Percentiles rank a stretch among this genome's conserved stretches.
Evolutionary conservation across 2,888 invertebrate species (phyloP).

Genomic region (Anorthoa munda): DNA sequence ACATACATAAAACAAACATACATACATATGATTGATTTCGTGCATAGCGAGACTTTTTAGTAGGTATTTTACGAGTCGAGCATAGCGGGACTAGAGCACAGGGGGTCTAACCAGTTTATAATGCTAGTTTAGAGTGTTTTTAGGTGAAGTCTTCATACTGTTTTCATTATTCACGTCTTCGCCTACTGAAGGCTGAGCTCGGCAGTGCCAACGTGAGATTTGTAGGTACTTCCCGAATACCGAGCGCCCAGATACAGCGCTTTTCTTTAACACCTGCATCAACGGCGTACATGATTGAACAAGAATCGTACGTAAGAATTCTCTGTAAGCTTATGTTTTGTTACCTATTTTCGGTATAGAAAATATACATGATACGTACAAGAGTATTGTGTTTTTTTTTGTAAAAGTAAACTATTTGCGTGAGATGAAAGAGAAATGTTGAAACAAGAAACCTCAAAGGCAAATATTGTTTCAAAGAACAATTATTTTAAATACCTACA

Average conservation of each 20-base stretch:
- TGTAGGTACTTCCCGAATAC: constrained; percentile 26
- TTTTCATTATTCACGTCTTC: constrained; percentile 46
- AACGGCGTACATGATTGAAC: constrained; percentile 46
- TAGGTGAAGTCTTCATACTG: constrained; percentile 16
- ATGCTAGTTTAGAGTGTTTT: constrained; percentile 14
- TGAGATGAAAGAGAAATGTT: background rate
- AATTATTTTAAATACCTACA: background rate
- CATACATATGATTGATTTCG: too few relatives aligned
- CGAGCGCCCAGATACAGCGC: constrained; percentile 20
- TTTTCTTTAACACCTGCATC: constrained; percentile 48
- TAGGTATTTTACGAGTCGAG: too few relatives aligned
- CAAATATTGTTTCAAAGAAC: background rate
- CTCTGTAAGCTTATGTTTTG: constrained; percentile 15
- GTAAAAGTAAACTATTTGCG: background rate
- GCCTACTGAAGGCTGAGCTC: constrained; percentile 13
- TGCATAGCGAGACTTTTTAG: too few relatives aligned
- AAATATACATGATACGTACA: background rate
- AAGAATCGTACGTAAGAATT: constrained; percentile 17
- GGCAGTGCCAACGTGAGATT: constrained; percentile 29
- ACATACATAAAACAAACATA: too few relatives aligned
- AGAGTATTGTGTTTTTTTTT: background rate
- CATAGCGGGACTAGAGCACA: too few relatives aligned
- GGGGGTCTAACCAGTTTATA: too few relatives aligned
- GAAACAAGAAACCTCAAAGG: background rate
- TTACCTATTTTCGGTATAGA: background rate